phyloP scores from a whole-genome alignment of 2,797 vertebrate species.

The Alfaro cultratus region DNA sequence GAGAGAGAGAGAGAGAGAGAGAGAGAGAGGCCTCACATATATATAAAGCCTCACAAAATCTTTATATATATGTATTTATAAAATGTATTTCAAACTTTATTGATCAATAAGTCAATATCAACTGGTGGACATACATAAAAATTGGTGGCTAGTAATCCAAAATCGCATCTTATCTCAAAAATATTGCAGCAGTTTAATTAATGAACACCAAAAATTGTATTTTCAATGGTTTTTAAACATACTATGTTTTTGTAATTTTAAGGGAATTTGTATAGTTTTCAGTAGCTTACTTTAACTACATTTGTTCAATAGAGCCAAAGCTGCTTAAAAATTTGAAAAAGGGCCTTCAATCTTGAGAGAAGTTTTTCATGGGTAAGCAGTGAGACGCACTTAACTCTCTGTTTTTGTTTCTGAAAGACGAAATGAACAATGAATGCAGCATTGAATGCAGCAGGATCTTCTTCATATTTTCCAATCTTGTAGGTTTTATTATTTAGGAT shows the following conservation, averaged over 20 bases:
- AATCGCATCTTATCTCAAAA: too few relatives aligned
- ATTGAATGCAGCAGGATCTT: not conserved
- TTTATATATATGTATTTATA: too few relatives aligned
- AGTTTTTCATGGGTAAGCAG: not conserved
- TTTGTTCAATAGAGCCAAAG: not conserved
- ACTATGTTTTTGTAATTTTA: not conserved
- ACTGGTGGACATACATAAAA: too few relatives aligned
- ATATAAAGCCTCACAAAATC: too few relatives aligned
- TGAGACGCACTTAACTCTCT: not conserved
- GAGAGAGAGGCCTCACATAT: too few relatives aligned
- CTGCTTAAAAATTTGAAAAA: not conserved
- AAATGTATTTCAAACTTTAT: too few relatives aligned
- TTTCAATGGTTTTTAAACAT: too few relatives aligned
- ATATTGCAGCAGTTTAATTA: too few relatives aligned
- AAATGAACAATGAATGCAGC: not conserved
- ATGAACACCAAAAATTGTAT: too few relatives aligned
- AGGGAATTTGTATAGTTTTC: not conserved
- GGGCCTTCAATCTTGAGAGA: not conserved
- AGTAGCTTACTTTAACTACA: not conserved
- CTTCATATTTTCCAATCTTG: not conserved
- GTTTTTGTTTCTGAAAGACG: not conserved
- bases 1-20: too few relatives aligned
- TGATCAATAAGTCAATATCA: too few relatives aligned
- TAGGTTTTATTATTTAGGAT: not conserved
- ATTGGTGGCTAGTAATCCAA: too few relatives aligned